These are phyloP conservation scores for Nycticryphes semicollaris DNA, from an alignment of 2,113 vertebrate genomes.

Conservation along the genomic window DNA sequence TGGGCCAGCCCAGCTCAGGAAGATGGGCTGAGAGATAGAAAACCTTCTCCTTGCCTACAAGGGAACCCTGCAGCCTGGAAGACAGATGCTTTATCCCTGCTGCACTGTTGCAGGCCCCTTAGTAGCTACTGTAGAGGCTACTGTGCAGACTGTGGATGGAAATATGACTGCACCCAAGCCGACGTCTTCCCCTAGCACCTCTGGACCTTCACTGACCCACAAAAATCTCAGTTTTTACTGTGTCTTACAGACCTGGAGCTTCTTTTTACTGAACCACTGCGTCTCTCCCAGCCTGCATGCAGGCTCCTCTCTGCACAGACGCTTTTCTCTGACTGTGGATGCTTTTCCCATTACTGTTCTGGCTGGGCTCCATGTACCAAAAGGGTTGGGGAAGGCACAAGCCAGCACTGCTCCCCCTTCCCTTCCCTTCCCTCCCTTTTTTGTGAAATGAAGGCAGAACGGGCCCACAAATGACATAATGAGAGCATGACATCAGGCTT, in stretches of 20 bases:
- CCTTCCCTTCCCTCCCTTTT: not conserved
- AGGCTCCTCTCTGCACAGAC: not conserved
- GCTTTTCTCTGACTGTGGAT: not conserved
- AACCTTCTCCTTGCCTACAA: not conserved
- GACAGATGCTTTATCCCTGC: not conserved
- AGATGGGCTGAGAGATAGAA: not conserved
- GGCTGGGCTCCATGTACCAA: slow-evolving; percentile 8
- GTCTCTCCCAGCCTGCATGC: not conserved
- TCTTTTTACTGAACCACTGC: accelerated
- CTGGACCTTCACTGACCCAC: not conserved
- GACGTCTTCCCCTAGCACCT: not conserved
- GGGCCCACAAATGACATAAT: slow-evolving; percentile 64
- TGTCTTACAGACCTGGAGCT: not conserved
- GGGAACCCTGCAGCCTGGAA: not conserved
- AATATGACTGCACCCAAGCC: too few relatives aligned
- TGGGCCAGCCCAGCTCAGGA: not conserved
- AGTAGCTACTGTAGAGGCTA: not conserved
- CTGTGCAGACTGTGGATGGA: not conserved
- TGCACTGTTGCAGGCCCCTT: not conserved
- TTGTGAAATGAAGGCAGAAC: slow-evolving; percentile 22
- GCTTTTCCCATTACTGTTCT: slow-evolving; percentile 63
- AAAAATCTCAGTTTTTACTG: not conserved
- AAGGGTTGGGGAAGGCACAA: slow-evolving; percentile 43
- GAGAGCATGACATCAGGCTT: slow-evolving; percentile 70
- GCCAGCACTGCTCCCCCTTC: not conserved